A percentile compares a stretch with the other conserved stretches of the same genome.
These are phyloP conservation scores for Odontocolon sp. DNA, from an alignment of 2,888 invertebrate species.

Conservation along the genomic window DNA sequence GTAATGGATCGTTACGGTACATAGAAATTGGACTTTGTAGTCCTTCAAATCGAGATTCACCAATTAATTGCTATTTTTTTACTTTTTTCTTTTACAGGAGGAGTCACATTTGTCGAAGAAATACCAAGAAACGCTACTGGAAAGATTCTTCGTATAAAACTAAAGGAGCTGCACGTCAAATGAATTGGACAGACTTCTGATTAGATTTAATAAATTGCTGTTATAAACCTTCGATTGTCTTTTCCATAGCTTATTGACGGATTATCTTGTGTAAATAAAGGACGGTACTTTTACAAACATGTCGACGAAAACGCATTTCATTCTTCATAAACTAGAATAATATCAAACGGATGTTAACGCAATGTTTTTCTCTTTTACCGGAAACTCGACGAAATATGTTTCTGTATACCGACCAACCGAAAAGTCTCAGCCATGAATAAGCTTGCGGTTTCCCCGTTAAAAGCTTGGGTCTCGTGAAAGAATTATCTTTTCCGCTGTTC, in stretches of 20 bases:
- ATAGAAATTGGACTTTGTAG: not conserved
- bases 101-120: conserved; percentile 56
- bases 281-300: conserved; percentile 8
- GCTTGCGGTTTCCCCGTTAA: not conserved
- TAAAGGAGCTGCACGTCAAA: conserved; percentile 60
- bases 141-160: conserved; percentile 59
- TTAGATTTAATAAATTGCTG: not conserved
- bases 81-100: conserved; percentile 70
- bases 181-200: not conserved
- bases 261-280: conserved; percentile 42
- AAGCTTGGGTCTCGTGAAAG: conserved; percentile 5
- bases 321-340: too few relatives aligned
- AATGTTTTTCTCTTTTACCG: too few relatives aligned
- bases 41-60: not conserved
- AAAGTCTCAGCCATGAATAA: not conserved
- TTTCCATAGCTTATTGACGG: conserved; percentile 19
- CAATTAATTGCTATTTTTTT: not conserved
- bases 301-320: too few relatives aligned
- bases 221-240: conserved; percentile 17
- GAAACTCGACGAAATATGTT: not conserved
- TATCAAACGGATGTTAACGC: too few relatives aligned
- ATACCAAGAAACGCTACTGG: conserved; percentile 61
- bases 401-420: not conserved
- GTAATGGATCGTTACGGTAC: conserved; percentile 56
- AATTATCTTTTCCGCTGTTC: not conserved